Conservation (phyloP, 1,140 invertebrate genomes). For the Bombus superbus region DNA sequence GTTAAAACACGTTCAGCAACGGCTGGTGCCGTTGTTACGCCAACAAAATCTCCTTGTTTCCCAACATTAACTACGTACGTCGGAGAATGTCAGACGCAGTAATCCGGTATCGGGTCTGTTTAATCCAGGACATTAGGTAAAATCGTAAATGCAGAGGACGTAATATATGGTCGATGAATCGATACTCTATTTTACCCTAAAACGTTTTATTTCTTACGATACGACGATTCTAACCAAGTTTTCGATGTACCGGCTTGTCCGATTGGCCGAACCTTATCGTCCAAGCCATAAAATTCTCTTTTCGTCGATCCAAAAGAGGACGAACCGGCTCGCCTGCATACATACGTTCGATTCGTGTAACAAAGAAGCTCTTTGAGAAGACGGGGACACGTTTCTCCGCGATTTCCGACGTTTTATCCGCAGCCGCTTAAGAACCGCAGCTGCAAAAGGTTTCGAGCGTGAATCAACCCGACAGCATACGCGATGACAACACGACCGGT, state of each 20-base stretch:
- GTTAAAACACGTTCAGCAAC: background rate
- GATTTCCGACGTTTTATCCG: background rate
- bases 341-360: background rate
- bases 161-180: too few relatives aligned
- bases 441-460: background rate
- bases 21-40: background rate
- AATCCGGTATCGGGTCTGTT: background rate
- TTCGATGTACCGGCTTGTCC: background rate
- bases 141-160: background rate
- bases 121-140: background rate
- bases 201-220: background rate
- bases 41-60: background rate
- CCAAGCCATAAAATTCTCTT: background rate
- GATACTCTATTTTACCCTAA: background rate
- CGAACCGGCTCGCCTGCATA: background rate
- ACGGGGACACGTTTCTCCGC: background rate
- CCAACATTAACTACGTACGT: background rate
- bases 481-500: conserved; percentile 5
- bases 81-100: background rate
- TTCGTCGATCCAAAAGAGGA: background rate
- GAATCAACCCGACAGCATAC: conserved; percentile 7
- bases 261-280: background rate
- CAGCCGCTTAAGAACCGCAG: background rate
- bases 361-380: background rate
- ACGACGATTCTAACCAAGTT: background rate